A percentile compares a stretch with the other conserved stretches of the same genome.
Conservation (phyloP, 2,797 vertebrate genomes). For the Sebastes minor region DNA sequence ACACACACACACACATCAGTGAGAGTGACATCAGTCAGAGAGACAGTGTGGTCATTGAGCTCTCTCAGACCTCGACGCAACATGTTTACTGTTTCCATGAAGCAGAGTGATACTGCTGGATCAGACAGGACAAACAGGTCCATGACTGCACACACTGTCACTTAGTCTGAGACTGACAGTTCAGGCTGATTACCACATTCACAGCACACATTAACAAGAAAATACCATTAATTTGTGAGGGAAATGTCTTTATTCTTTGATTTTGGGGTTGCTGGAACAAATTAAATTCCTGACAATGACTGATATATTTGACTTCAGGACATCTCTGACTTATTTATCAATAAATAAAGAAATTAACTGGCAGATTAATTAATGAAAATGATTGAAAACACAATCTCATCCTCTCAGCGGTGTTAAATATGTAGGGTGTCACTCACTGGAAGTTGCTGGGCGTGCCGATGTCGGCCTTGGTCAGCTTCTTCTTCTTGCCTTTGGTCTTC, state of each 20-base stretch:
- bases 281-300: too few species aligned
- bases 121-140: not conserved
- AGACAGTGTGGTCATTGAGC: slow-evolving; percentile 50
- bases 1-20: slow-evolving; percentile 4
- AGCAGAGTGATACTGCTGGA: not conserved
- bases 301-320: too few species aligned
- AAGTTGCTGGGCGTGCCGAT: slow-evolving; percentile 86
- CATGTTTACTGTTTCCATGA: slow-evolving; percentile 26
- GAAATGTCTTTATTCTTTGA: too few species aligned
- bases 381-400: too few species aligned
- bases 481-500: slow-evolving; percentile 95
- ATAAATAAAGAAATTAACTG: too few species aligned
- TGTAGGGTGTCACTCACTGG: slow-evolving; percentile 71
- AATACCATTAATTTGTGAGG: too few species aligned
- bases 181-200: too few species aligned
- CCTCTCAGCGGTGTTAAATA: not conserved
- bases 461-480: slow-evolving; percentile 96
- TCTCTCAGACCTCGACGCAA: slow-evolving; percentile 4
- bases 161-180: not conserved
- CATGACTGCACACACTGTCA: not conserved
- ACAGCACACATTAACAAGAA: too few species aligned
- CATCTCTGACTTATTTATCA: too few species aligned
- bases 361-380: too few species aligned
- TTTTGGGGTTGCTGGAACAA: too few species aligned
- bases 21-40: not conserved